These are phyloP conservation scores for Campoletis raptor DNA, from an alignment of 2,888 invertebrate species.

Conservation along the genomic window DNA sequence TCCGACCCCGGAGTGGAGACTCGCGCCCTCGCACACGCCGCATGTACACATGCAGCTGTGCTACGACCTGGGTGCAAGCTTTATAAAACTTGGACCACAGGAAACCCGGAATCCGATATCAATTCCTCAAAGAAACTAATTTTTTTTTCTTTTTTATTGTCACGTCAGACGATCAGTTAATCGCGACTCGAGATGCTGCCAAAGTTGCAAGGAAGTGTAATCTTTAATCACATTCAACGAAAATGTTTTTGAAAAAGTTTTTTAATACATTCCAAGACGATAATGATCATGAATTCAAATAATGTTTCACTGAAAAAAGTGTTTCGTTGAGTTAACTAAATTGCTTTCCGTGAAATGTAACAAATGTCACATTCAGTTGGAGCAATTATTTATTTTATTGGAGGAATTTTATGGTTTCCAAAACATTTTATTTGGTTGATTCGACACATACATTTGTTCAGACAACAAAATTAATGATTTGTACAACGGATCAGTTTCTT, in stretches of 20 bases:
- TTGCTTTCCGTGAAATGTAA: too few relatives aligned
- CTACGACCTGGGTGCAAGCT: constrained; percentile 41
- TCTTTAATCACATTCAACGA: neutral
- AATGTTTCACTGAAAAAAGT: too few relatives aligned
- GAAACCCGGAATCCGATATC: constrained; percentile 44
- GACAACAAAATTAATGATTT: too few relatives aligned
- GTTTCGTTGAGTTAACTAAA: too few relatives aligned
- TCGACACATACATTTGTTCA: too few relatives aligned
- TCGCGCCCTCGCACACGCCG: constrained; percentile 56
- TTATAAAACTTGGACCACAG: constrained; percentile 44
- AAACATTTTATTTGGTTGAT: too few relatives aligned
- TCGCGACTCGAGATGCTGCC: neutral
- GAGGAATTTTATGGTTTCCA: too few relatives aligned
- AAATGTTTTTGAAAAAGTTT: neutral
- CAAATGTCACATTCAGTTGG: too few relatives aligned
- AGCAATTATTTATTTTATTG: too few relatives aligned
- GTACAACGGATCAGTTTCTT: too few relatives aligned
- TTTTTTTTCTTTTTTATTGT: neutral
- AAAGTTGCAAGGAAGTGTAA: neutral
- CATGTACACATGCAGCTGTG: constrained; percentile 25
- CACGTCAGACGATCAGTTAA: neutral
- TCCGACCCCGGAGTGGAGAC: constrained; percentile 39
- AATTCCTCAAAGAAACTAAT: constrained; percentile 37
- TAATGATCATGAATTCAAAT: too few relatives aligned
- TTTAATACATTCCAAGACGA: neutral